Percentiles rank a stretch among this genome's conserved stretches.
phyloP scores from a whole-genome alignment of 2,113 vertebrate genomes.

The Gracilinanus agilis region DNA sequence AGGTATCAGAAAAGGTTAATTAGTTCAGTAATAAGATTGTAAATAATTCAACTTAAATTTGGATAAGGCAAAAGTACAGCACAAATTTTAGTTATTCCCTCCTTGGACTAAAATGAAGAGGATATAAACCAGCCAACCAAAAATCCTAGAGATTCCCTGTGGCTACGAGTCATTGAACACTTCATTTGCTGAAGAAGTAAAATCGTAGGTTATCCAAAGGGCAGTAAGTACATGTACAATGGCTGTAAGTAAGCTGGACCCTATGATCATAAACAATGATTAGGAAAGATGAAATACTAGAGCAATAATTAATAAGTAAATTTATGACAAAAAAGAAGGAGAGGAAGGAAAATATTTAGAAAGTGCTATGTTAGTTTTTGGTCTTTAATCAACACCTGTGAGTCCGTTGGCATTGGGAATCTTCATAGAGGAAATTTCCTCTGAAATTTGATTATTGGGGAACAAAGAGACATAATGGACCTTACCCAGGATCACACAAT shows the following conservation, averaged over 20 bases:
- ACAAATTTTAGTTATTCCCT: not conserved
- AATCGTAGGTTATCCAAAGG: not conserved
- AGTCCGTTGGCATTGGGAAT: not conserved
- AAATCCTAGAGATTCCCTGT: not conserved
- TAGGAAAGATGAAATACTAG: not conserved
- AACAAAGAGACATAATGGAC: not conserved
- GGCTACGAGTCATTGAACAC: not conserved
- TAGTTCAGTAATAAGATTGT: constrained; percentile 14
- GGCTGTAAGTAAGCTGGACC: not conserved
- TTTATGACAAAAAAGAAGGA: not conserved
- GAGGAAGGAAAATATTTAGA: not conserved
- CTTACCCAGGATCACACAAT: not conserved
- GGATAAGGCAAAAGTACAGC: not conserved
- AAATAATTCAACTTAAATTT: not conserved
- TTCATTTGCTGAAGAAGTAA: not conserved
- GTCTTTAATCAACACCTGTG: not conserved
- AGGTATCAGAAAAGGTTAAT: not conserved
- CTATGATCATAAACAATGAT: not conserved
- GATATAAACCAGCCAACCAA: not conserved
- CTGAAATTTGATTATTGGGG: not conserved
- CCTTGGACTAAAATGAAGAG: not conserved
- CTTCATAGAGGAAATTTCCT: not conserved
- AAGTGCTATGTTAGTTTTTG: not conserved
- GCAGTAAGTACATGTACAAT: not conserved
- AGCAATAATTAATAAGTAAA: not conserved